Evolutionary conservation across 2,797 vertebrate species (phyloP).

Genomic region (Stomatorhinus walkeri): DNA sequence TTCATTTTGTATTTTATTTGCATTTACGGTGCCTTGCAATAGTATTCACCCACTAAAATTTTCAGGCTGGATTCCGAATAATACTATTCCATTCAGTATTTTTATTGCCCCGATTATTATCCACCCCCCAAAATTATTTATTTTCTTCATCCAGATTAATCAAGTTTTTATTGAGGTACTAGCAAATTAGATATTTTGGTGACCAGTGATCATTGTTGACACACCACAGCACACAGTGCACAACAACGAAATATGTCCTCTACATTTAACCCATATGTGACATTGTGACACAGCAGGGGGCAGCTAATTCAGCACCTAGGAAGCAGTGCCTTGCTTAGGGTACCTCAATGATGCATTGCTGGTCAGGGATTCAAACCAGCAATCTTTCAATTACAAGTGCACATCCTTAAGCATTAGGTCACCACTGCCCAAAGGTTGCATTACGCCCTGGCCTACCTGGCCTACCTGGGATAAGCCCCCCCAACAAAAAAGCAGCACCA

Average conservation of each 20-base stretch:
- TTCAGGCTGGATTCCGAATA: background rate
- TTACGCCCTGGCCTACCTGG: background rate
- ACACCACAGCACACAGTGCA: background rate
- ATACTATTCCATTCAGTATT: background rate
- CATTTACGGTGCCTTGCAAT: background rate
- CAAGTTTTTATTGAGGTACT: background rate
- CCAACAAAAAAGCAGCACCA: background rate
- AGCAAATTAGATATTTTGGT: background rate
- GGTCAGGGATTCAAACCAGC: background rate
- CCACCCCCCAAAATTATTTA: background rate
- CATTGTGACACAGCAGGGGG: background rate
- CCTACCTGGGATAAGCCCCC: background rate
- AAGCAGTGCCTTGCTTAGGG: background rate
- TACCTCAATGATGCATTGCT: background rate
- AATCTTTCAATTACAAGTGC: background rate
- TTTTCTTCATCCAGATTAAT: background rate
- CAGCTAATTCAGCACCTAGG: background rate
- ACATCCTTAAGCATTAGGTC: background rate
- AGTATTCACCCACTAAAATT: background rate
- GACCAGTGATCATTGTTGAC: background rate
- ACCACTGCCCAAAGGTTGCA: background rate
- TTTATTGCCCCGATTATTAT: background rate
- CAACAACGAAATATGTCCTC: background rate
- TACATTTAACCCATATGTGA: background rate
- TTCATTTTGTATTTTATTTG: background rate